phyloP scores from a whole-genome alignment of 2,888 invertebrate genomes.

The Lymantria monacha region DNA sequence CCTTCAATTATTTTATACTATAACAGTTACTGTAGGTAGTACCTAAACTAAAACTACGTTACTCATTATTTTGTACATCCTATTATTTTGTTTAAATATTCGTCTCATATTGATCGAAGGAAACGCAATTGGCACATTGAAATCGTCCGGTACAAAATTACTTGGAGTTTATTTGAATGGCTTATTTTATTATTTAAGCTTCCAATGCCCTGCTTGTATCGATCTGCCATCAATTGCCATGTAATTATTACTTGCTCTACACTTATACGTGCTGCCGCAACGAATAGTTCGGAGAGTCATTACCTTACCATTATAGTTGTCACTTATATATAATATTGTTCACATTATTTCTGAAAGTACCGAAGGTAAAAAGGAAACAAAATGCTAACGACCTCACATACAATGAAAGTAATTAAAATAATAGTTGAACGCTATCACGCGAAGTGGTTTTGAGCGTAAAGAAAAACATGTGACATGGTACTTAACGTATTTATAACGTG shows the following conservation, averaged over 20 bases:
- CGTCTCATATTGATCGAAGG: slow-evolving; percentile 49
- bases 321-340: slow-evolving; percentile 37
- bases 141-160: slow-evolving; percentile 43
- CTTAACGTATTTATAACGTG: slow-evolving; percentile 17
- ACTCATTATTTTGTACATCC: slow-evolving; percentile 26
- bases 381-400: slow-evolving; percentile 59
- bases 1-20: neutral
- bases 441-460: slow-evolving; percentile 57
- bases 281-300: slow-evolving; percentile 59
- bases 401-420: slow-evolving; percentile 78
- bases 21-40: neutral
- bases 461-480: slow-evolving; percentile 44
- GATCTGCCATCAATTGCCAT: slow-evolving; percentile 46
- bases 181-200: slow-evolving; percentile 46
- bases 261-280: slow-evolving; percentile 27
- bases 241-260: slow-evolving; percentile 53
- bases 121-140: slow-evolving; percentile 33
- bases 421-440: slow-evolving; percentile 71
- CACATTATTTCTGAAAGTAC: slow-evolving; percentile 52
- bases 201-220: slow-evolving; percentile 43
- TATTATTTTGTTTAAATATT: slow-evolving; percentile 43
- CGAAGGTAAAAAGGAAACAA: slow-evolving; percentile 50
- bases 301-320: slow-evolving; percentile 48
- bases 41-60: slow-evolving; percentile 9
- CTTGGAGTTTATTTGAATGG: slow-evolving; percentile 45